Conservation (phyloP, 30 jellyfish, hydroid and myxozoan species). For the Nemopilema nomurai region DNA sequence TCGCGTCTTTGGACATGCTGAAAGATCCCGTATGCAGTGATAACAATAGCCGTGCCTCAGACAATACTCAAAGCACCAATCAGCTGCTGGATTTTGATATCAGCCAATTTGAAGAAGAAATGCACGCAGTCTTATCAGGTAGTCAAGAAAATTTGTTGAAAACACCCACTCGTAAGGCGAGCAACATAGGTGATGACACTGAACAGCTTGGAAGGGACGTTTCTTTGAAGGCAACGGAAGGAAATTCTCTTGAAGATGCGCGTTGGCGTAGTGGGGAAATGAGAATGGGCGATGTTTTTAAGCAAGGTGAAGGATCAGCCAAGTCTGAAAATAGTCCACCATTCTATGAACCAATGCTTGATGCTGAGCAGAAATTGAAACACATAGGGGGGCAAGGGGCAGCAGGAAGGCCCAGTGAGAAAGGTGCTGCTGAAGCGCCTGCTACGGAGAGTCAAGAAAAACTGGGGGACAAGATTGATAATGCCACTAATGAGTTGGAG, state of each 20-base stretch:
- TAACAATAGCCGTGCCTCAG: neutral
- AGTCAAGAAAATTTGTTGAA: slow-evolving; percentile 15
- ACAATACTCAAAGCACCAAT: neutral
- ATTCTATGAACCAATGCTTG: slow-evolving; percentile 83
- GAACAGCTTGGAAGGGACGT: neutral
- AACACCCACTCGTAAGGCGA: slow-evolving; percentile 43
- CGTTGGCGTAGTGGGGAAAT: neutral
- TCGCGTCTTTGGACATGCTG: neutral
- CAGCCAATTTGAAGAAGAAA: slow-evolving; percentile 54
- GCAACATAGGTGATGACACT: neutral
- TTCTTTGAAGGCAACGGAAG: neutral
- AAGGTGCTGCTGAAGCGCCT: neutral
- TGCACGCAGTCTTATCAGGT: slow-evolving; percentile 68
- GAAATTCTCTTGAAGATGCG: too few species aligned
- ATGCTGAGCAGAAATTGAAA: slow-evolving; percentile 58
- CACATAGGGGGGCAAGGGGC: slow-evolving; percentile 6
- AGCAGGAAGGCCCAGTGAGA: neutral
- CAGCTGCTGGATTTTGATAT: slow-evolving; percentile 35
- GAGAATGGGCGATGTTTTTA: neutral
- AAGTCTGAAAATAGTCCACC: slow-evolving; percentile 40
- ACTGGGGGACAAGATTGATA: neutral
- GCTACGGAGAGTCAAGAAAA: neutral
- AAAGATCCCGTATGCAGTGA: too few species aligned
- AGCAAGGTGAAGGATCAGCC: neutral
- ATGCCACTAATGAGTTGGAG: neutral